Base-by-base conservation (phyloP, 2,888 invertebrate genomes). In the Sepiola atlantica region DNA sequence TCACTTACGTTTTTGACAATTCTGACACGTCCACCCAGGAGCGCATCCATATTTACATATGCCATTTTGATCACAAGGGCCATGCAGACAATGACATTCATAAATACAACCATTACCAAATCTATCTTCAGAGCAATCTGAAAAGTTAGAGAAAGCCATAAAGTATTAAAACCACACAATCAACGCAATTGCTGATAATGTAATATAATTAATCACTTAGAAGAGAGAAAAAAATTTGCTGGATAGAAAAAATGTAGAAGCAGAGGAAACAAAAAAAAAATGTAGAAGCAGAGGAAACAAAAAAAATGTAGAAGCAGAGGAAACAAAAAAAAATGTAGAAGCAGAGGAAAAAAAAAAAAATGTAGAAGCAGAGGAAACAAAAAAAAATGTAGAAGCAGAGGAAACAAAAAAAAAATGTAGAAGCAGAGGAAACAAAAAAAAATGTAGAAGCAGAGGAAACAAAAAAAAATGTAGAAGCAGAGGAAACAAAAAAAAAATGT, bases 1-100 rank as follows among this genome's bases (percentile, higher is more conserved):
- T n/a, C 21, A 94, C 96, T 95, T 95, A 96, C 96, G 94, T 95
- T 90, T 95, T 90, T 96, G 95, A 95, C 96, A 96, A 57, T 95
- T 95, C 90, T 95, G 94, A 0, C 96, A 96, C 35, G 94, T 94
- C 96, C 96, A 96, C 0, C 96, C 96, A n/a, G 96, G 95, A 93
- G 95, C 95, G 95, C 96, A 96, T 35, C 95, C 95, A n/a, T 94
- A 94, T n/a, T 77, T 77, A n/a, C 77, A 77, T n/a, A 77, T 32
- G 21, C 77, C 77, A 77, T 77, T 77, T 77, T 77, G 77, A 77
- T 77, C 77, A 77, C 77, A 77, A 77, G 77, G 2, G 77, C 32
- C 77, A 32, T 32, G 0, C n/a, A n/a, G 14, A n/a, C 77, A 77
- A 77, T 77, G 77, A n/a, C 77, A 77, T 77, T 77, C 77, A 77